Base-by-base conservation (phyloP, 2,888 invertebrate species). In the Achlya flavicornis region DNA sequence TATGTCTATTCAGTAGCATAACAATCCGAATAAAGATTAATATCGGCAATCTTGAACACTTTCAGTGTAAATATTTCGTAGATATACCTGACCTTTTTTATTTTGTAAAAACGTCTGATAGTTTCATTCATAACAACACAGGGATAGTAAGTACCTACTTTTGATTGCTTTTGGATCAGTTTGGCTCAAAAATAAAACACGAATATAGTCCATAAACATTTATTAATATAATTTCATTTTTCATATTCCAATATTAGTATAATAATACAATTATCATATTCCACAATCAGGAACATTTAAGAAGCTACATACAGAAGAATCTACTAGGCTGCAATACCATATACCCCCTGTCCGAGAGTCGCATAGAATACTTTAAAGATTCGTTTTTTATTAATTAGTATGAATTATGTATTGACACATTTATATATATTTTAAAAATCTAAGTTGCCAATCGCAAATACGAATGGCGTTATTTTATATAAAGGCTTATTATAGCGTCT, bases 381-480 rank as follows among this genome's bases (percentile, higher is more conserved):
- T 89, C 84, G 80, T 85, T 87, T 8, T 83, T 74, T 86, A 85
- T 83, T 83, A 83, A 74, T 76, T 81, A 76, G 82, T 86, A 86
- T 87, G 85, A 85, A 86, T 85, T 83, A 84, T 89, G 84, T 82
- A 82, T 85, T 86, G 88, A 90, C 86, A 89, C 86, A 88, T 89
- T 85, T 77, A 84, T 83, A 88, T 77, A 81, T 81, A 88, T 80
- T 84, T 86, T 89, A 88, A 88, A 86, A 85, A 80, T 85, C 91
- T 91, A 92, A 88, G 86, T 85, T 92, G 92, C 92, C 93, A 92
- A 93, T 93, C 93, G 93, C 93, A 92, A 92, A 86, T 89, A 87
- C 86, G 84, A 83, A 73, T 87, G 88, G 87, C 91, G 80, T 79
- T 84, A 84, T 85, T 80, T 82, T 79, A 85, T 84, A 88, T 79